Evolutionary conservation across 1,140 invertebrate genomes (phyloP), one percentile per base, ranked within the genome.

Genomic region (Pararge aegeria): DNA sequence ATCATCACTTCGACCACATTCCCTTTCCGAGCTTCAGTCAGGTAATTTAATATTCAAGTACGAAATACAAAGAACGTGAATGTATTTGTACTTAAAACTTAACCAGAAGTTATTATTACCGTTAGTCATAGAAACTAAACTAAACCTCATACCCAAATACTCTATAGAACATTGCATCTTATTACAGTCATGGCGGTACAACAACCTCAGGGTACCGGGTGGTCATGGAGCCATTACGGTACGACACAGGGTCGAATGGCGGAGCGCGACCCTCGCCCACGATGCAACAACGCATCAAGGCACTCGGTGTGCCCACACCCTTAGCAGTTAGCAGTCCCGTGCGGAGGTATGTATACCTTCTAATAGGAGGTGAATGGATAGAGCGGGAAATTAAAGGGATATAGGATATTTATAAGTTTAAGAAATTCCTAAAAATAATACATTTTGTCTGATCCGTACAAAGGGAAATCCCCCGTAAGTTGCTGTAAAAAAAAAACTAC

Each of bases 281-380:
- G 21, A 95, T 97, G 93, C 96, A 97, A 82, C 96, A 97, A 83
- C 92, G 96, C 73, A 96, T 97, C 69, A 96, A 97, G 90, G 95
- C 95, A 55, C 93, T 97, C 30, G 96, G 96, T 40, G 96, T 97
- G 64, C 95, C 96, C 10, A 97, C 96, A 63, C 96, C 96, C 15
- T 92, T 97, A 21, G 94, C 96, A 15, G 93, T 96, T 91, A 95
- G 93, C 87, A 96, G 94, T 92, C 95, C 95, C 57, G 94, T 96
- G 70, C 48, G 67, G 58, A 65, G 67, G 63, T 65, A 69, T 44
- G 51, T 48, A 46, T 46, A 18, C 38, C 13, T 9, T 15, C n/a
- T 0, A 9, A 42, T 42, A 7, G 13, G 15, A 18, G 44, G 40
- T 6, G 3, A 46, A 16, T 18, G 2, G 20, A 10, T 34, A 15